Percentiles rank a stretch among this genome's conserved stretches.
Evolutionary conservation across 2,888 invertebrate species (phyloP).

Genomic region (Resseliella maxima): DNA sequence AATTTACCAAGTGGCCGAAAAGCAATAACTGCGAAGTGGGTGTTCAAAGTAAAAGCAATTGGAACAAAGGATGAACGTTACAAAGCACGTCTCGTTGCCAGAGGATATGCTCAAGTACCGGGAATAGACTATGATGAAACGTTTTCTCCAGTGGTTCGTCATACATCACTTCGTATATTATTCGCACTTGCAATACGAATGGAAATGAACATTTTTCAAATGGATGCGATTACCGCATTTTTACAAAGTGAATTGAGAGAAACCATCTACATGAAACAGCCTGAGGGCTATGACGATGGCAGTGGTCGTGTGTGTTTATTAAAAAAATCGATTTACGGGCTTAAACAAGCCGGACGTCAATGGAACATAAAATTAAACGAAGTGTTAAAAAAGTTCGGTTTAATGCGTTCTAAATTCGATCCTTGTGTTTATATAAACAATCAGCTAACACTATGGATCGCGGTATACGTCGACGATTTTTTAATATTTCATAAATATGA

Average conservation of each 20-base stretch:
- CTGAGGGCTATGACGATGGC: neutral
- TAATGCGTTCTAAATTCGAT: neutral
- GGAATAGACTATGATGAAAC: neutral
- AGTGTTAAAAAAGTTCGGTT: neutral
- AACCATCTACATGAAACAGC: neutral
- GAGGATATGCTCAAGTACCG: neutral
- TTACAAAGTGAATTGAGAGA: neutral
- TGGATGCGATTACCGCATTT: conserved; percentile 30
- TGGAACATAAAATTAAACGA: conserved; percentile 6
- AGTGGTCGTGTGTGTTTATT: neutral
- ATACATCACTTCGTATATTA: neutral
- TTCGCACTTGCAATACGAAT: neutral
- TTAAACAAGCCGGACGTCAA: conserved; percentile 10
- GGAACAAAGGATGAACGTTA: neutral
- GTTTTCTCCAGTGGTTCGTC: neutral
- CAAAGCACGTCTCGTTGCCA: neutral
- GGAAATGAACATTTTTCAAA: neutral
- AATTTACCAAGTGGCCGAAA: neutral
- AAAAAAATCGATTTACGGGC: neutral
- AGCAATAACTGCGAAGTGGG: neutral
- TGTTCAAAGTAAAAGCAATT: neutral
- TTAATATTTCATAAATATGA: conserved; percentile 26
- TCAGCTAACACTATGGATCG: neutral
- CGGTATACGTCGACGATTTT: conserved; percentile 20
- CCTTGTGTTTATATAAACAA: neutral